Evolutionary conservation across 2,797 vertebrate species (phyloP).

Genomic region (Valencia hispanica): DNA sequence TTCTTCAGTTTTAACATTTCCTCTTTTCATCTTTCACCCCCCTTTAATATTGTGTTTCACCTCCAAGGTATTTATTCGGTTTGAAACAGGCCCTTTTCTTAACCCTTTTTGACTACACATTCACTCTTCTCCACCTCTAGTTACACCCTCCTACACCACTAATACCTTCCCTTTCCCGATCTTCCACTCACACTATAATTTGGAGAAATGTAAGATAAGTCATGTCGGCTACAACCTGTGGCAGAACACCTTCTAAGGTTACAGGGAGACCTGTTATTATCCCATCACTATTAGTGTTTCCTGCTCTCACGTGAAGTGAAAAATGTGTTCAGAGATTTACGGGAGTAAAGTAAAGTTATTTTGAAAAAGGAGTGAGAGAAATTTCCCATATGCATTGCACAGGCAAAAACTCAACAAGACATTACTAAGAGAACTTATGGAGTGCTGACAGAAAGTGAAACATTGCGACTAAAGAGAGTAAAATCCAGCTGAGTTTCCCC

Average conservation of each 20-base stretch:
- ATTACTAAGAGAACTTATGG: constrained; percentile 24
- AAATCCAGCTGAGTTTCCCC: background rate
- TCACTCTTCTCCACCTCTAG: constrained; percentile 33
- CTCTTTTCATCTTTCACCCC: constrained; percentile 63
- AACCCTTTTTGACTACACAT: constrained; percentile 22
- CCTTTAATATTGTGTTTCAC: constrained; percentile 68
- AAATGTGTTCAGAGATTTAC: constrained; percentile 65
- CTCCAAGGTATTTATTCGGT: constrained; percentile 82
- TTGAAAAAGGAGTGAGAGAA: constrained; percentile 32
- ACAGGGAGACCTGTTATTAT: constrained; percentile 60
- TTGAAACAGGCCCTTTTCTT: constrained; percentile 64
- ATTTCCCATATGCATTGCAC: constrained; percentile 14
- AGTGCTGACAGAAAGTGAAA: constrained; percentile 21
- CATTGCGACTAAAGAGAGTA: constrained; percentile 19
- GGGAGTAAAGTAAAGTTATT: constrained; percentile 56
- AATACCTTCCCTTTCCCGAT: constrained; percentile 52
- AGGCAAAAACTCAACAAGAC: constrained; percentile 16
- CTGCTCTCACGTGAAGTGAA: constrained; percentile 61
- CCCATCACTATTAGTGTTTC: constrained; percentile 63
- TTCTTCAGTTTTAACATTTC: constrained; percentile 68
- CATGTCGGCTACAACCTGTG: constrained; percentile 63
- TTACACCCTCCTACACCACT: constrained; percentile 35
- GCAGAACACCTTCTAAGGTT: constrained; percentile 64
- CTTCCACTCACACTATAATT: constrained; percentile 67
- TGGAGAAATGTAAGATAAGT: constrained; percentile 73